Conservation (phyloP, 2,113 vertebrate genomes). For the Corapipo altera region DNA sequence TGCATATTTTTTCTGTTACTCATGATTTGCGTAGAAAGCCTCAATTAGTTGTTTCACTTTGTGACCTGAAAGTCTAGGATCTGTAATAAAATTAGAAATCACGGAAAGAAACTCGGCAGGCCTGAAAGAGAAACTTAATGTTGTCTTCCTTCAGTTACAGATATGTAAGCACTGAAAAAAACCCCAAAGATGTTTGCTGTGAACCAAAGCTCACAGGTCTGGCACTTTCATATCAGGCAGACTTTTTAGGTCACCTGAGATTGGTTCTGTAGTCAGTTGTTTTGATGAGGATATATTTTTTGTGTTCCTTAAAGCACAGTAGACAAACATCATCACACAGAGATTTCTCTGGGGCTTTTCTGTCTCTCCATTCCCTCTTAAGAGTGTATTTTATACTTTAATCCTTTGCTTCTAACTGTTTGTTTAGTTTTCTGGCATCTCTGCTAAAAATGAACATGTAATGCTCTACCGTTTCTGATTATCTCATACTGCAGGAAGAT, state of each 20-base stretch:
- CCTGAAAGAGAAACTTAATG: neutral
- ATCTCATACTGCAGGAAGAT: neutral
- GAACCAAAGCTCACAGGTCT: neutral
- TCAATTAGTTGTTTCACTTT: neutral
- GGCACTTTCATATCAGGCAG: neutral
- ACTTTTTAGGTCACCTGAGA: neutral
- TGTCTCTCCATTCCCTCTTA: neutral
- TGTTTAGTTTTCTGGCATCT: neutral
- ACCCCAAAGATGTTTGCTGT: neutral
- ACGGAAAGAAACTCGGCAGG: neutral
- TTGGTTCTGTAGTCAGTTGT: neutral
- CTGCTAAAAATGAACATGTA: neutral
- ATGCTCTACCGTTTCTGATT: neutral
- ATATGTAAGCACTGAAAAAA: neutral
- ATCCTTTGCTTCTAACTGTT: neutral
- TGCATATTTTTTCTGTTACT: neutral
- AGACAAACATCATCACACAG: neutral
- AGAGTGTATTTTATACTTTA: neutral
- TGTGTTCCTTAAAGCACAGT: neutral
- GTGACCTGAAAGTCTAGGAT: neutral
- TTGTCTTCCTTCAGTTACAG: neutral
- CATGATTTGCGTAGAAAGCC: neutral
- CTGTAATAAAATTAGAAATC: neutral
- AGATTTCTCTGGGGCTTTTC: neutral
- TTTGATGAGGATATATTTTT: neutral